Conservation (phyloP, 2,888 invertebrate genomes). For the Ochropacha duplaris region DNA sequence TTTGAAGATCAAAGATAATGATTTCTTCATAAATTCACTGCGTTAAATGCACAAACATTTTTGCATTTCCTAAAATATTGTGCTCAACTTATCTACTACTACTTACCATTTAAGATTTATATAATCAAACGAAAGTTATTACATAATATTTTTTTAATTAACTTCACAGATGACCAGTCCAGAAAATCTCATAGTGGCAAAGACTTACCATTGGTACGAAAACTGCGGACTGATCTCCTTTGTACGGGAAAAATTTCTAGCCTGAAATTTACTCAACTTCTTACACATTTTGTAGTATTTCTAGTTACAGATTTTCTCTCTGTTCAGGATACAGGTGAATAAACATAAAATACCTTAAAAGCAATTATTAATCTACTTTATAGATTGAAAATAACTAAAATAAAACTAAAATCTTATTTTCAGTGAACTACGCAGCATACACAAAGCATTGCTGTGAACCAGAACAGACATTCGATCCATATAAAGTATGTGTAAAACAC, state of each 20-base stretch:
- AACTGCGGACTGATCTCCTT: slow-evolving; percentile 13
- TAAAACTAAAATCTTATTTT: slow-evolving; percentile 10
- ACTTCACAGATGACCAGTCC: background rate
- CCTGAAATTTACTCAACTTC: slow-evolving; percentile 29
- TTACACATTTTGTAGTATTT: slow-evolving; percentile 24
- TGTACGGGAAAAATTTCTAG: slow-evolving; percentile 31
- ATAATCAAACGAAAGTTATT: too few species aligned
- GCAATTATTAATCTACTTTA: too few species aligned
- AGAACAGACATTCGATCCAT: slow-evolving; percentile 25
- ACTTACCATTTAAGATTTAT: too few species aligned
- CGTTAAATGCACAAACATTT: too few species aligned
- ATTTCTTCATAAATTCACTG: too few species aligned
- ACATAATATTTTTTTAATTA: background rate
- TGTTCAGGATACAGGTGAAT: slow-evolving; percentile 41
- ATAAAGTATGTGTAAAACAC: slow-evolving; percentile 27
- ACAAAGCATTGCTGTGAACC: slow-evolving; percentile 35
- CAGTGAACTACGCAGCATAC: slow-evolving; percentile 31
- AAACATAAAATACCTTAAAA: background rate
- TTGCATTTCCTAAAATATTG: too few species aligned
- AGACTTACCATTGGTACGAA: background rate
- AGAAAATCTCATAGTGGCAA: background rate
- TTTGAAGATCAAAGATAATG: too few species aligned
- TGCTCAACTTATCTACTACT: too few species aligned
- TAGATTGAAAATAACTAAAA: too few species aligned
- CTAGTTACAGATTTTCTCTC: slow-evolving; percentile 29